A percentile compares a stretch with the other conserved stretches of the same genome.
Conservation (phyloP, 2,113 vertebrate species). For the Neogale vison region DNA sequence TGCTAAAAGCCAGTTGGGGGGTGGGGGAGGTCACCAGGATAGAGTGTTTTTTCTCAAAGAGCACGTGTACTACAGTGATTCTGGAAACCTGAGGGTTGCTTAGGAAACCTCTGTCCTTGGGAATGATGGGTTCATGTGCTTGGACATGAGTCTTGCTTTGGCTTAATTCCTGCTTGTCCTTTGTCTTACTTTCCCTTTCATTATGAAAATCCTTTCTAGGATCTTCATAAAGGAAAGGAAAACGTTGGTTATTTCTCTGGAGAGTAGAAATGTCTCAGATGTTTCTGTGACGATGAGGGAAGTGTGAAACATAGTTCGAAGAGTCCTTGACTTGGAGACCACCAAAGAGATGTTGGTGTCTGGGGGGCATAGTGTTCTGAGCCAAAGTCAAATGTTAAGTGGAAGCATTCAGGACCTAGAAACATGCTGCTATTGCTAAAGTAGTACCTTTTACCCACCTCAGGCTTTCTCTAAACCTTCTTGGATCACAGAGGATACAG, state of each 20-base stretch:
- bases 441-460: neutral
- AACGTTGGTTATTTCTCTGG: neutral
- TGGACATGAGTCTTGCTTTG: neutral
- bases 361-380: neutral
- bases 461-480: neutral
- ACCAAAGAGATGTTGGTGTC: neutral
- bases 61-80: neutral
- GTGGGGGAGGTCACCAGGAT: neutral
- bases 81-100: neutral
- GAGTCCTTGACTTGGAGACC: neutral
- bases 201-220: too few species aligned
- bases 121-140: neutral
- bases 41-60: neutral
- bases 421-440: neutral
- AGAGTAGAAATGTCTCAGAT: neutral
- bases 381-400: conserved; percentile 15
- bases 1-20: neutral
- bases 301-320: neutral
- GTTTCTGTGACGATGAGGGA: neutral
- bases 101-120: neutral
- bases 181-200: conserved; percentile 34
- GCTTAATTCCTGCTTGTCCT: neutral
- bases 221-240: neutral
- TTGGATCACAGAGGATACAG: neutral
- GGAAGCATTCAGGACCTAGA: neutral